Base-by-base conservation (phyloP, 1,140 invertebrate species). In the Ladona fulva region DNA sequence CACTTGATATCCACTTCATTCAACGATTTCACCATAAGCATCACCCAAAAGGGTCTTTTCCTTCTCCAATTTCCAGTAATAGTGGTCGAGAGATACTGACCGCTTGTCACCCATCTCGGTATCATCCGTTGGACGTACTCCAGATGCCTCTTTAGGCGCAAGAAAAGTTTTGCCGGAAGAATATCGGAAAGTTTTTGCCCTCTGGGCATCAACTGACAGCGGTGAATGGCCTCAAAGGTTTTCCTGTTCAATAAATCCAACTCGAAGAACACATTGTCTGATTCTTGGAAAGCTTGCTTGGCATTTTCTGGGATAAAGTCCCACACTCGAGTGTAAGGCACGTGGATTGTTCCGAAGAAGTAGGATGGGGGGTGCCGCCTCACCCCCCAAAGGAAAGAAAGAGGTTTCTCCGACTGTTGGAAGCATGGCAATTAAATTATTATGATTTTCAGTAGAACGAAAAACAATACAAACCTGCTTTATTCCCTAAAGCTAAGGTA, bases 291-390 rank as follows among this genome's bases (percentile, higher is more conserved):
- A 24, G 88, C 88, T 44, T 83, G 77, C 80, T 89, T 89, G 78
- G 85, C 85, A 79, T 87, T 87, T 75, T 85, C 81, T 24, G 88
- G 87, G 76, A 89, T 87, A 80, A 83, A 86, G 79, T 88, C 84
- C 88, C 89, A 90, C 11, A 90, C 89, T 77, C 85, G 82, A 0
- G 86, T 87, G 81, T 89, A 90, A 0, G 89, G 88, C 29, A 90
- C 89, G 82, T 90, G 89, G 79, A 90, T 89, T 42, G 89, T 89
- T 25, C 89, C 89, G 81, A 89, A 89, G 79, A 89, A 86, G 81
- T 88, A 89, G 0, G 88, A 86, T 7, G 87, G 84, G 14, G 88
- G 87, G 75, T 85, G 77, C 0, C 81, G 76, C 52, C 82, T 80
- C 66, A 83, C 80, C 77, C 80, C 78, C 83, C 82, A 84, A 44